These are phyloP conservation scores for Zosterops borbonicus DNA, from an alignment of 2,113 vertebrate genomes.

Conservation along the genomic window DNA sequence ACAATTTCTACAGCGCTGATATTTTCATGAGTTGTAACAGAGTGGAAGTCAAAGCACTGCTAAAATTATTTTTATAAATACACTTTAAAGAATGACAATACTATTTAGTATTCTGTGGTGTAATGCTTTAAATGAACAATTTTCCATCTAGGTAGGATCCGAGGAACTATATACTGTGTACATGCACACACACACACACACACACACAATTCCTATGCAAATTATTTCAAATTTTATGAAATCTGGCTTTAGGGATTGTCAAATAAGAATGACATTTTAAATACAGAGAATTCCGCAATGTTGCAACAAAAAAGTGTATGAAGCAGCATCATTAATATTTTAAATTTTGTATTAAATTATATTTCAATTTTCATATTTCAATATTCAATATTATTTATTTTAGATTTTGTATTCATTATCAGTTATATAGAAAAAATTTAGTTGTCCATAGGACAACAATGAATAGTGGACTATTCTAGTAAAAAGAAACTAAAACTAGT, in stretches of 20 bases:
- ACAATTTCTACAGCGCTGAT: accelerated
- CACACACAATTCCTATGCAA: background rate
- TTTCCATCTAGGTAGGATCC: background rate
- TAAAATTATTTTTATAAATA: background rate
- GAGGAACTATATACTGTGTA: background rate
- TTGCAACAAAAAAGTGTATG: background rate
- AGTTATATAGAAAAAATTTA: accelerated
- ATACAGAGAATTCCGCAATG: background rate
- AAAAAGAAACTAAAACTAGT: background rate
- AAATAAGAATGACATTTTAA: background rate
- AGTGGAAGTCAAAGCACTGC: background rate
- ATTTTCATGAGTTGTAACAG: background rate
- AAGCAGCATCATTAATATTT: background rate
- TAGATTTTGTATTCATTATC: background rate
- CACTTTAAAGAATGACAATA: background rate
- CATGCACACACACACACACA: too few relatives aligned
- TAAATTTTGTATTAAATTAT: background rate
- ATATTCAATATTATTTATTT: background rate
- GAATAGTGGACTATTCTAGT: background rate
- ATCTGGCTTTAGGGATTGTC: background rate
- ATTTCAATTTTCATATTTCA: background rate
- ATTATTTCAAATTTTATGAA: background rate
- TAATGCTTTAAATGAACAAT: background rate
- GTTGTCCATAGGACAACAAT: background rate
- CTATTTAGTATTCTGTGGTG: background rate